Conservation (phyloP, 2,797 vertebrate genomes). For the Brotula barbata region DNA sequence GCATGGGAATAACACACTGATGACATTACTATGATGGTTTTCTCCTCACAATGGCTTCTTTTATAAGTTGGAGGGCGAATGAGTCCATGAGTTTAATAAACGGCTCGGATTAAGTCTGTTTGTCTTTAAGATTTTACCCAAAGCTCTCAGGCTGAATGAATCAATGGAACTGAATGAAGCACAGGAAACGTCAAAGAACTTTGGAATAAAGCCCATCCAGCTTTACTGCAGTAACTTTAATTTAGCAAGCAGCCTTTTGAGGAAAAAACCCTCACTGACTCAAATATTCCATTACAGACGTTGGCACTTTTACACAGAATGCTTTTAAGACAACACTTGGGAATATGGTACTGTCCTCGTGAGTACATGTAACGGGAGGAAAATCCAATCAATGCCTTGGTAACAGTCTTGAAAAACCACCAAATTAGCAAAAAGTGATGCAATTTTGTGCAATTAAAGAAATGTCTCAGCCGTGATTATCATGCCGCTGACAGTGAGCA, state of each 20-base stretch:
- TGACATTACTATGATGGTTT: slow-evolving; percentile 34
- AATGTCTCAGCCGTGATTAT: slow-evolving; percentile 9
- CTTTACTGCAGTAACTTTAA: slow-evolving; percentile 2
- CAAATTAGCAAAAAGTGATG: slow-evolving; percentile 42
- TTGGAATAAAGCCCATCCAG: background rate
- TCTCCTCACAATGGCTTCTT: slow-evolving; percentile 26
- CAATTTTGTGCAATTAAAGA: slow-evolving; percentile 30
- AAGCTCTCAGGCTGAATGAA: slow-evolving; percentile 5
- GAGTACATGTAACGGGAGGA: background rate
- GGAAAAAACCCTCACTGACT: background rate
- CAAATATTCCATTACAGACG: slow-evolving; percentile 21
- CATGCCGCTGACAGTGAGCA: slow-evolving; percentile 23
- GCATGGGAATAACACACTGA: slow-evolving; percentile 7
- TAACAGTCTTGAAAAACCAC: slow-evolving; percentile 12
- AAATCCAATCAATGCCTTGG: background rate
- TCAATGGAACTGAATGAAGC: background rate
- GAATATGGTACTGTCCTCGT: background rate
- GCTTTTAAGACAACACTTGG: background rate
- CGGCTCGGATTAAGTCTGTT: slow-evolving; percentile 13
- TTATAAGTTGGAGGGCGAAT: background rate
- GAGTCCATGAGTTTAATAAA: slow-evolving; percentile 15
- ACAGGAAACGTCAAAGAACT: background rate
- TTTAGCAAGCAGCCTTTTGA: background rate
- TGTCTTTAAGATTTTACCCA: slow-evolving; percentile 35
- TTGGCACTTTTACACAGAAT: background rate